Base-by-base conservation (phyloP, 1,140 invertebrate species). In the Melitaea cinxia region DNA sequence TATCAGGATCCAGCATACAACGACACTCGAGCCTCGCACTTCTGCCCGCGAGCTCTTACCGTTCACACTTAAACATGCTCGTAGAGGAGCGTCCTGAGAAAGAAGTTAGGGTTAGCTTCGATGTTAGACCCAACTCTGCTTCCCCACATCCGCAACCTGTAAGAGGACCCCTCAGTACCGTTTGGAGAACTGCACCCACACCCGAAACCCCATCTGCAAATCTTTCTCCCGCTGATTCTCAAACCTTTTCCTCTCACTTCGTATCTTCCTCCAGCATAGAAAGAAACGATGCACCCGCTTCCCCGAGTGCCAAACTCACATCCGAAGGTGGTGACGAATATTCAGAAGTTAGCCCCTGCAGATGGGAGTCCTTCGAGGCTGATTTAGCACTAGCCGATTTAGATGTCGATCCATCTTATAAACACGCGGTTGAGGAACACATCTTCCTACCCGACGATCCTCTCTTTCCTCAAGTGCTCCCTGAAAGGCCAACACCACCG, bases 151-250 rank as follows among this genome's bases (percentile, higher is more conserved):
- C 77, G 23, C 79, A 74, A 75, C 85, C 82, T 1, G 81, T 74
- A 24, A 81, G 84, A 70, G 86, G 83, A 6, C 87, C 83, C 28
- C 73, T 86, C 10, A 91, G 78, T 68, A 77, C 80, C 9, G 85
- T 85, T 17, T 91, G 83, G 91, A 87, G 77, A 78, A 89, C 82
- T 3, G 85, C 83, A 30, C 91, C 92, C 30, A 93, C 93, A 7
- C 93, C 93, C 5, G 93, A 93, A 68, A 93, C 93, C 0, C 93
- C 93, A 9, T 91, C 91, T n/a, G 92, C 93, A 14, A 93, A 93
- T 71, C 84, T 93, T 2, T 93, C 93, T 5, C 92, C 92, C 55
- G 92, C 88, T 45, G 92, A 93, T 50, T 92, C 86, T 37, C 92
- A 92, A 76, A 92, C 91, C 26, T 93, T 93, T 70, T 92, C 92